Percentiles rank a stretch among this genome's conserved stretches.
Conservation (phyloP, 2,797 vertebrate species). For the Eupleurogrammus muticus region DNA sequence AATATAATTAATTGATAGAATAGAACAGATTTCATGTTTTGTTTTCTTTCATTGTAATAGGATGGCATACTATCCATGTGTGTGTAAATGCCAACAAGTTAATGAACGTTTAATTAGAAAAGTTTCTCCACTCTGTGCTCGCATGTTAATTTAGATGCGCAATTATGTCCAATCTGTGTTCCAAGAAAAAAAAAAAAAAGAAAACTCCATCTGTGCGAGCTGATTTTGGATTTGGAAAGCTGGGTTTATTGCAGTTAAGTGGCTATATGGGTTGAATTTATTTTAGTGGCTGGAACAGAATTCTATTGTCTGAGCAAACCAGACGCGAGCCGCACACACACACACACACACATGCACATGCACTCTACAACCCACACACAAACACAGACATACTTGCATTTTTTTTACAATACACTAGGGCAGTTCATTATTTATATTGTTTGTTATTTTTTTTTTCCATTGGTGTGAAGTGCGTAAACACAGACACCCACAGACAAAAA, state of each 20-base stretch:
- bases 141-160: conserved; percentile 29
- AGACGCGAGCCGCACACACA: conserved; percentile 10
- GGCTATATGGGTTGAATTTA: conserved; percentile 34
- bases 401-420: neutral
- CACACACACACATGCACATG: conserved; percentile 12
- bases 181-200: conserved; percentile 21
- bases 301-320: conserved; percentile 40
- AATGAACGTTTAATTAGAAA: conserved; percentile 59
- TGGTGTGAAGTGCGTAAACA: too few relatives aligned
- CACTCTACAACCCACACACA: conserved; percentile 22
- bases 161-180: conserved; percentile 51
- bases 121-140: conserved; percentile 32
- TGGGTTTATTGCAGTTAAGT: conserved; percentile 39
- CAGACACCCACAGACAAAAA: too few relatives aligned
- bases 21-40: too few relatives aligned
- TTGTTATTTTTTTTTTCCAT: too few relatives aligned
- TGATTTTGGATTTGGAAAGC: conserved; percentile 36
- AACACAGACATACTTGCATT: conserved; percentile 15
- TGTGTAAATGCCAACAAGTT: conserved; percentile 43
- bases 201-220: conserved; percentile 36
- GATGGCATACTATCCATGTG: conserved; percentile 17
- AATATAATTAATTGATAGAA: conserved; percentile 17
- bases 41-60: neutral
- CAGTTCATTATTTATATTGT: too few relatives aligned
- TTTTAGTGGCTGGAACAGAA: conserved; percentile 42